Percentiles rank a stretch among this genome's conserved stretches.
Evolutionary conservation across 2,113 vertebrate species (phyloP).

Genomic region (Crotalus tigris): DNA sequence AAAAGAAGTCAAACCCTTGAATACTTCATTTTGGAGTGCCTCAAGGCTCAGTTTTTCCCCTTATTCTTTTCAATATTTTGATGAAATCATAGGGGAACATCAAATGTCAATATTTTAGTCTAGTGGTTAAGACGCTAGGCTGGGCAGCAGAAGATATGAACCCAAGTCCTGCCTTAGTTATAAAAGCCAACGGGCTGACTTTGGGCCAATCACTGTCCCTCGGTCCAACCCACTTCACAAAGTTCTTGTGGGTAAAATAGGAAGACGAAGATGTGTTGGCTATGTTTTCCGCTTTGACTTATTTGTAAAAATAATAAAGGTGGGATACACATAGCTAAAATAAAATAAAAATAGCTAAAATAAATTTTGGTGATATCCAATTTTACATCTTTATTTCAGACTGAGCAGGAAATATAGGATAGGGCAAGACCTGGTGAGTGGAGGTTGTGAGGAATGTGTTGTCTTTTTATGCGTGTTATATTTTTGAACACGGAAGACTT

Average conservation of each 20-base stretch:
- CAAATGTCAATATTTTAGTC: neutral
- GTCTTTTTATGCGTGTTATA: neutral
- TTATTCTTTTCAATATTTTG: neutral
- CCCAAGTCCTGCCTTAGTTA: neutral
- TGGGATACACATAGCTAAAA: neutral
- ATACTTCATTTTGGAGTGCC: neutral
- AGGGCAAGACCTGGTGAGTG: neutral
- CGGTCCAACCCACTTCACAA: neutral
- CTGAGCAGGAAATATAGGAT: neutral
- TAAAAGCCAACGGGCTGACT: neutral
- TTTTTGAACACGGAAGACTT: neutral
- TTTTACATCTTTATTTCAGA: neutral
- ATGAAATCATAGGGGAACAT: neutral
- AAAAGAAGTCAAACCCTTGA: neutral
- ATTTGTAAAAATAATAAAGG: neutral
- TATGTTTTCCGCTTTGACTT: neutral
- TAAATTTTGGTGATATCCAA: neutral
- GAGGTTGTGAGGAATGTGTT: neutral
- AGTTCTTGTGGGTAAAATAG: neutral
- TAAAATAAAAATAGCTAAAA: neutral
- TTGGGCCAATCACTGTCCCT: neutral
- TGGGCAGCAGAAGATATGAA: neutral
- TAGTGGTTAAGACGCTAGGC: neutral
- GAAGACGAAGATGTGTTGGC: no score
- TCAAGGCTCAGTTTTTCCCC: neutral